Evolutionary conservation across 2,888 invertebrate genomes (phyloP), one percentile per base, ranked within the genome.

Genomic region (Melitaea athalia): DNA sequence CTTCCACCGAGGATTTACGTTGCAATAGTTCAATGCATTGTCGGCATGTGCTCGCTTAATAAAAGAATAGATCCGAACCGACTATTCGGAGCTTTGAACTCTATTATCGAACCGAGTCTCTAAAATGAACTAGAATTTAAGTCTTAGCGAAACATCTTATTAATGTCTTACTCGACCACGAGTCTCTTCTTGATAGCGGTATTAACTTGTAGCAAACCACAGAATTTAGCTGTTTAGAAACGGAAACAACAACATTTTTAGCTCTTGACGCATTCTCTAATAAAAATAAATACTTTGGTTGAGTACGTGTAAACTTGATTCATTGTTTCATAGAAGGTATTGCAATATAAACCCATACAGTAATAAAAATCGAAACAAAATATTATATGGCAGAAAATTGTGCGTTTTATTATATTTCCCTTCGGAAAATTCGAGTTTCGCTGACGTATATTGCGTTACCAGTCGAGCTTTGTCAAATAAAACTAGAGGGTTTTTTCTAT

Each of bases 391-490:
- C 64, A 64, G 68, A 68, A 68, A 64, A 68, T 68, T 70, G 70
- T 67, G 64, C 64, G 47, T 70, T 70, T 68, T 70, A 68, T 70
- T 70, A 68, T 70, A 68, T 70, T 70, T 70, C 62, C 50, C 68
- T 64, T 62, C 59, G 64, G 62, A 59, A 66, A 66, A 66, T 61
- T 61, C 61, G 55, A 70, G 64, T 64, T 52, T 66, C 66, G 70
- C 50, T 68, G 68, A 70, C 64, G 61, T 64, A 68, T 67, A 70
- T 64, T 68, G 47, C 59, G 64, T 65, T 68, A 64, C 64, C 31
- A 59, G 55, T 70, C n/a, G 59, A 53, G 70, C 59, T 55, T 67
- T 63, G 67, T 63, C 67, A 69, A 69, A 67, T 67, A 63, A 70
- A 67, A 67, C 55, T 63, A 33, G 49, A 67, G 50, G 50, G 43